Percentiles rank a stretch among this genome's conserved stretches.
These are phyloP conservation scores for Sebastes paucispinis DNA, from an alignment of 2,797 vertebrate genomes.

Conservation along the genomic window DNA sequence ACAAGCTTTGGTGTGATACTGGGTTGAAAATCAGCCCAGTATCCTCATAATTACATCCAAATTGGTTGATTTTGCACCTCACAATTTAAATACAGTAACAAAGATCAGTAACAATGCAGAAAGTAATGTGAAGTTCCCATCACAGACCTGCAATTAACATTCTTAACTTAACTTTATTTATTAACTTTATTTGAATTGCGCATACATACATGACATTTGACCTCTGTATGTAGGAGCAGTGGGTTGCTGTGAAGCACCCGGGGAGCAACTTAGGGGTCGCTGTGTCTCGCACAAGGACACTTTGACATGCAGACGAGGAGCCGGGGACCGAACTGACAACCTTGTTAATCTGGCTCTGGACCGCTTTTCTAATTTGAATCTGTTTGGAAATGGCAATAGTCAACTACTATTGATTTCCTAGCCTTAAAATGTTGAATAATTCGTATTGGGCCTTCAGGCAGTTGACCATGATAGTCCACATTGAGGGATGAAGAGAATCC, in stretches of 20 bases:
- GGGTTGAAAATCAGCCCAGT: background rate
- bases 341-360: background rate
- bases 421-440: background rate
- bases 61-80: background rate
- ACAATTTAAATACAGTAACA: background rate
- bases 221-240: too few species aligned
- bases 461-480: background rate
- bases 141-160: background rate
- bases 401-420: background rate
- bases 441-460: background rate
- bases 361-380: background rate
- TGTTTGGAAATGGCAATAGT: background rate
- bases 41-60: background rate
- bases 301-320: background rate
- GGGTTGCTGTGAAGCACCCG: too few species aligned
- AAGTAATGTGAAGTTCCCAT: background rate
- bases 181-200: background rate
- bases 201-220: too few species aligned
- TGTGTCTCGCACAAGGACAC: background rate
- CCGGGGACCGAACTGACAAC: accelerated
- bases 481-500: background rate
- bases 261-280: too few species aligned
- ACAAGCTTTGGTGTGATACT: too few species aligned
- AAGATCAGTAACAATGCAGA: background rate
- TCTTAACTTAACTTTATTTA: background rate